Evolutionary conservation across 2,888 invertebrate species (phyloP).

Genomic region (Stomorhina lunata): DNA sequence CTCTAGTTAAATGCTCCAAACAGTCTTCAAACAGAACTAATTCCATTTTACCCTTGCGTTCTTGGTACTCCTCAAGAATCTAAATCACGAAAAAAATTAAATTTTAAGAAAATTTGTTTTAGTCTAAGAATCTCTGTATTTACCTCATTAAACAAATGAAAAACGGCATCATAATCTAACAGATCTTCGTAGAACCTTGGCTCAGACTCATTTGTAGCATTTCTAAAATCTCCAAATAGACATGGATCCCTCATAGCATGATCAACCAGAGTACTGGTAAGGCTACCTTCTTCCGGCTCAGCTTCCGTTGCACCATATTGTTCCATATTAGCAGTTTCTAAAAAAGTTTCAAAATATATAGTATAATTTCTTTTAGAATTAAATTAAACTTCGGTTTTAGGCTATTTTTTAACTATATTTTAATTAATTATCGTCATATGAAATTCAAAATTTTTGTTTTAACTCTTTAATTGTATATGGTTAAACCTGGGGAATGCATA

Average conservation of each 20-base stretch:
- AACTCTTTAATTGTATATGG: too few relatives aligned
- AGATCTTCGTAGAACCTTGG: constrained; percentile 92
- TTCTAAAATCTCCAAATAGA: constrained; percentile 93
- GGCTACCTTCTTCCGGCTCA: background rate
- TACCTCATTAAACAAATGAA: constrained; percentile 92
- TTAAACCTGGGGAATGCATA: too few relatives aligned
- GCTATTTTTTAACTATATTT: too few relatives aligned
- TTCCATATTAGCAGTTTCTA: background rate
- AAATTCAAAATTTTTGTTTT: too few relatives aligned
- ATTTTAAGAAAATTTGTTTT: too few relatives aligned
- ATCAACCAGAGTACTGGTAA: constrained; percentile 82
- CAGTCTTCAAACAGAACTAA: constrained; percentile 95
- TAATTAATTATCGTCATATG: too few relatives aligned
- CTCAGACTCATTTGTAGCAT: constrained; percentile 90
- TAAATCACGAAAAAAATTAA: constrained; percentile 74
- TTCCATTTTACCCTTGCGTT: constrained; percentile 86
- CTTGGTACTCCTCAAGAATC: constrained; percentile 93
- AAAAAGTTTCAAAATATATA: too few relatives aligned
- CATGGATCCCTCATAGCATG: constrained; percentile 90
- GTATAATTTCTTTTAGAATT: too few relatives aligned
- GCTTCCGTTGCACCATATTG: background rate
- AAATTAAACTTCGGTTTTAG: too few relatives aligned
- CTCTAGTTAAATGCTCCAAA: constrained; percentile 92
- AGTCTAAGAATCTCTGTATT: background rate
- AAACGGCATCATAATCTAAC: constrained; percentile 93